phyloP scores from a whole-genome alignment of 1,140 invertebrate species.

The Drepana arcuata region DNA sequence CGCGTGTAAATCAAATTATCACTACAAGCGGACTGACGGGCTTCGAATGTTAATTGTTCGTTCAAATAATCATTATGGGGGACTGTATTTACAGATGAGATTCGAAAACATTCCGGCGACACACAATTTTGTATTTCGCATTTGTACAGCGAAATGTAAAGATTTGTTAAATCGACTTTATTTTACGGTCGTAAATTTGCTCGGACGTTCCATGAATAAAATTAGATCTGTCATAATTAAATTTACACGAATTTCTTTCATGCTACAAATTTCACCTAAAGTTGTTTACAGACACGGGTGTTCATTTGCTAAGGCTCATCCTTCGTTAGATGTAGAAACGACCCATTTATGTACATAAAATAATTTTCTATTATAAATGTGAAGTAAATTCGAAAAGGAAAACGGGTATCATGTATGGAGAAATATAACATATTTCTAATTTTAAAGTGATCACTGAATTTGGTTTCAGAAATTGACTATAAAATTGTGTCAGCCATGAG shows the following conservation, averaged over 20 bases:
- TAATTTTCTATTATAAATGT: too few relatives aligned
- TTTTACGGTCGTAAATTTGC: constrained; percentile 27
- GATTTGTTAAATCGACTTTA: constrained; percentile 37
- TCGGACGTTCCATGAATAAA: constrained; percentile 34
- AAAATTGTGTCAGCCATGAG: too few relatives aligned
- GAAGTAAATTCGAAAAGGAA: too few relatives aligned
- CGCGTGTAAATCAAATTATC: constrained; percentile 46
- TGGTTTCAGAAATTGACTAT: too few relatives aligned
- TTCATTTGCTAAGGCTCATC: constrained; percentile 13
- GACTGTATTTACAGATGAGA: constrained; percentile 38
- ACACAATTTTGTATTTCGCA: constrained; percentile 34
- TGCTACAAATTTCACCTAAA: constrained; percentile 21
- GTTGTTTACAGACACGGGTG: constrained; percentile 25
- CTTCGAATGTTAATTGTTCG: constrained; percentile 38
- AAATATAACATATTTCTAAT: too few relatives aligned
- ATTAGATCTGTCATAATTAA: constrained; percentile 31
- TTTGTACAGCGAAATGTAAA: constrained; percentile 23
- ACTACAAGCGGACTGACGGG: constrained; percentile 23
- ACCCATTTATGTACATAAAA: constrained; percentile 12
- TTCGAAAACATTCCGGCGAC: constrained; percentile 38
- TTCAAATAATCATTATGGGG: constrained; percentile 52
- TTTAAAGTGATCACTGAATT: too few relatives aligned
- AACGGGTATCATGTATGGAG: too few relatives aligned
- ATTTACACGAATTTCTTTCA: constrained; percentile 28
- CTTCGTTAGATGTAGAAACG: constrained; percentile 17